Base-by-base conservation (phyloP, 2,888 invertebrate species). In the Marronus borbonicus region DNA sequence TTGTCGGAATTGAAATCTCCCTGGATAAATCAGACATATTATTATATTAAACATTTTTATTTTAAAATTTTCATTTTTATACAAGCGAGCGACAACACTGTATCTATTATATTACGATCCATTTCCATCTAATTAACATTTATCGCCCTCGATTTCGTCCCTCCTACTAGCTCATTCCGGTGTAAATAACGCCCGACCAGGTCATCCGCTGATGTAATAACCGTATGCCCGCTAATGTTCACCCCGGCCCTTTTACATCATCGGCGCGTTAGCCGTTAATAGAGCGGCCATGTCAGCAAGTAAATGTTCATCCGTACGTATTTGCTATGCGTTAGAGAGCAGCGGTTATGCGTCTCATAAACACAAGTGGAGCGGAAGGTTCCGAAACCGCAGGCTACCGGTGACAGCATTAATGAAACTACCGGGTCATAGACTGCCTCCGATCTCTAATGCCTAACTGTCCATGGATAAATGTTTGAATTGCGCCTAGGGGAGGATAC, bases 341-440 rank as follows among this genome's bases (percentile, higher is more conserved):
- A 24, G 24, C 60, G 24, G 60, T 60, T 60, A 24, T 60, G 60
- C 60, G 60, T 24, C 60, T 60, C n/a, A 60, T 60, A 60, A 20
- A 60, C 60, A 60, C 60, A 20, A 12, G 60, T 60, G 1, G 60
- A 52, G 17, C 52, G 60, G 20, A 60, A 20, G 60, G 24, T 24
- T 24, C 28, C 20, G 28, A 20, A 12, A 28, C 60, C 20, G 44
- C 52, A 52, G 52, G 24, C 60, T 20, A 28, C 28, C 24, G 60
- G 60, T 12, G 28, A 60, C 60, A 60, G 20, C 60, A 60, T 12
- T 60, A 60, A 60, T 60, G 60, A 60, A 60, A 60, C 60, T 28
- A 28, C 60, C 60, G 60, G 60, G 60, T 60, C 60, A 28, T 28
- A 60, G 60, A 24, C 24, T n/a, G n/a, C 14, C n/a, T n/a, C n/a